Base-by-base conservation (phyloP, 2,113 vertebrate genomes). In the Centropristis striata region DNA sequence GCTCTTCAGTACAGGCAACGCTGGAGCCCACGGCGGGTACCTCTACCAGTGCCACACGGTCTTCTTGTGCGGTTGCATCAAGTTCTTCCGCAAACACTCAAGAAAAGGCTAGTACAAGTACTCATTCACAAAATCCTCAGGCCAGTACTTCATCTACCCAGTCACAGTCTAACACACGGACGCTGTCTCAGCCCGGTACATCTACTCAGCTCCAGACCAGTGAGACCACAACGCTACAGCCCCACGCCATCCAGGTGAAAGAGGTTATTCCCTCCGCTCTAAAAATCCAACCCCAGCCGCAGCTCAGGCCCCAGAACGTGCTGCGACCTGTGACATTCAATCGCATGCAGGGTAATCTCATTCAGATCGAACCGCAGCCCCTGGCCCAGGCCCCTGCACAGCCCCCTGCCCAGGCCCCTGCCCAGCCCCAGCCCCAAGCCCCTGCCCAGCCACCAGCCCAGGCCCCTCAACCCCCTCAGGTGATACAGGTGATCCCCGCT, bases 111-210 rank as follows among this genome's bases (percentile, higher is more conserved):
- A 49, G 53, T 61, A 57, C 73, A 25, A 85, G 82, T 58, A 50
- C 49, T 58, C 47, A 36, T 20, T 57, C 68, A 18, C 76, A 70
- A 64, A 78, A 87, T 71, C 86, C 78, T 86, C 90, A 90, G 86
- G 85, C 90, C 47, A 86, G 89, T 28, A 84, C 85, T 46, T 91
- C 91, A 16, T 85, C 86, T 74, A 86, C 84, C 75, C 78, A 80
- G 54, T 27, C 50, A 15, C 69, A 55, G 49, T 39, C 60, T 58
- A 27, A 27, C 57, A 55, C 68, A 42, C 4, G 4, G 57, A 81
- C 41, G 0, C 71, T 76, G 72, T 54, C 87, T 42, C 80, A 81
- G 67, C 81, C 90, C 1, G 37, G 79, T 46, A 83, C 84, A 14
- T 81, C 82, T 1, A 49, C 71, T 4, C 79, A 77, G 70, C 14